Evolutionary conservation across 2,888 invertebrate genomes (phyloP).

Genomic region (Epistrophe grossulariae): DNA sequence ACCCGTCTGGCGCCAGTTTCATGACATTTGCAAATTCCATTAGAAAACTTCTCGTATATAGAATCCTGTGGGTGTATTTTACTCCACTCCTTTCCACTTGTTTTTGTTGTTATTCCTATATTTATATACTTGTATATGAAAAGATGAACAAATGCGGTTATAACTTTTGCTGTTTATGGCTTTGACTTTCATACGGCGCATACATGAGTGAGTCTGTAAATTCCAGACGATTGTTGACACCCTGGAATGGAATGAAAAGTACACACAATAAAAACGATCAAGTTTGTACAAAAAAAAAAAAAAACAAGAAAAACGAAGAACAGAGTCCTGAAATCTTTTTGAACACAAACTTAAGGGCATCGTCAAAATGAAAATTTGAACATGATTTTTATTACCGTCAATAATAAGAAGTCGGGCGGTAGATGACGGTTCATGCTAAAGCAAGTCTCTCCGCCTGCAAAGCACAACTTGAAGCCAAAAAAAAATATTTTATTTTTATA

Average conservation of each 20-base stretch:
- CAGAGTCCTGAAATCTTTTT: conserved; percentile 31
- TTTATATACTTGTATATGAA: background rate
- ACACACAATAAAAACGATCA: conserved; percentile 37
- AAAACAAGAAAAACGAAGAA: conserved; percentile 49
- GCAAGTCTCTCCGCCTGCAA: background rate
- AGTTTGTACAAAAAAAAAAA: conserved; percentile 24
- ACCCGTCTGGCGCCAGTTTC: conserved; percentile 78
- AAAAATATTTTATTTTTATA: conserved; percentile 71
- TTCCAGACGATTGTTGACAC: conserved; percentile 72
- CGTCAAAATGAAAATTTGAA: conserved; percentile 69
- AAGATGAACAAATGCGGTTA: conserved; percentile 56
- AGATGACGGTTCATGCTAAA: conserved; percentile 15
- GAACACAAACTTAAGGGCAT: conserved; percentile 45
- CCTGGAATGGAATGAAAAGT: conserved; percentile 58
- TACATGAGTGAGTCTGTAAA: conserved; percentile 53
- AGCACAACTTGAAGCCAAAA: conserved; percentile 79
- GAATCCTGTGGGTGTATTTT: conserved; percentile 50
- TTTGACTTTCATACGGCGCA: conserved; percentile 65
- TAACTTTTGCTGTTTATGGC: conserved; percentile 74
- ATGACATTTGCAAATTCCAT: conserved; percentile 76
- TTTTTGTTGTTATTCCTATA: conserved; percentile 24
- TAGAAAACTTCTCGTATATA: conserved; percentile 42
- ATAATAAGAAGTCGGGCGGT: conserved; percentile 61
- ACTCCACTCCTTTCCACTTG: background rate
- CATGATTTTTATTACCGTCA: conserved; percentile 75